phyloP scores from a whole-genome alignment of 1,140 invertebrate genomes.

The Macrobrachium rosenbergii region DNA sequence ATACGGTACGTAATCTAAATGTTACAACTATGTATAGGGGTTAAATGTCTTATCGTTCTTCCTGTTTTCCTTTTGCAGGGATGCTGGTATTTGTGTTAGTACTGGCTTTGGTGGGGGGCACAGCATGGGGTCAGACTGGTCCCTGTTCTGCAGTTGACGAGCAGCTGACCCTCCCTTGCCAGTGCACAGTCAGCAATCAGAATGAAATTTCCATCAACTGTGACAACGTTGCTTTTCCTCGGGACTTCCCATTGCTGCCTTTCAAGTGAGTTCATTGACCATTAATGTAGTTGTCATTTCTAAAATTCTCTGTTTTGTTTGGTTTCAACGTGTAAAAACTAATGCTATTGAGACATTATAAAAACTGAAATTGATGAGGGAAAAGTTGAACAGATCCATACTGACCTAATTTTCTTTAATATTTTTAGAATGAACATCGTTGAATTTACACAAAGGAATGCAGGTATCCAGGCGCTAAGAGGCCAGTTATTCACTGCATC shows the following conservation, averaged over 20 bases:
- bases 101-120: neutral
- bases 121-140: neutral
- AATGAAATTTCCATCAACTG: conserved; percentile 79
- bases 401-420: neutral
- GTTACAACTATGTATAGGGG: neutral
- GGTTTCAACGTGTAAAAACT: neutral
- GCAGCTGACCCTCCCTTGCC: conserved; percentile 66
- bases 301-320: neutral
- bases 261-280: conserved; percentile 73
- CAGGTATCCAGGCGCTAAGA: conserved; percentile 84
- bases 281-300: neutral
- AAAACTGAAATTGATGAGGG: conserved; percentile 11
- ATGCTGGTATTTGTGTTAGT: conserved; percentile 19
- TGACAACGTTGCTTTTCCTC: conserved; percentile 84
- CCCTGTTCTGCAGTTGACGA: conserved; percentile 66
- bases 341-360: neutral
- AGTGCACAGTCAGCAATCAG: conserved; percentile 58
- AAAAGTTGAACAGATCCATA: neutral
- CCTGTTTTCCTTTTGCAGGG: neutral
- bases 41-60: neutral
- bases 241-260: conserved; percentile 81
- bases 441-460: conserved; percentile 81
- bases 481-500: conserved; percentile 78
- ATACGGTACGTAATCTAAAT: neutral
- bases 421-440: conserved; percentile 75